Base-by-base conservation (phyloP, 2,888 invertebrate species). In the Mellilla xanthometata region DNA sequence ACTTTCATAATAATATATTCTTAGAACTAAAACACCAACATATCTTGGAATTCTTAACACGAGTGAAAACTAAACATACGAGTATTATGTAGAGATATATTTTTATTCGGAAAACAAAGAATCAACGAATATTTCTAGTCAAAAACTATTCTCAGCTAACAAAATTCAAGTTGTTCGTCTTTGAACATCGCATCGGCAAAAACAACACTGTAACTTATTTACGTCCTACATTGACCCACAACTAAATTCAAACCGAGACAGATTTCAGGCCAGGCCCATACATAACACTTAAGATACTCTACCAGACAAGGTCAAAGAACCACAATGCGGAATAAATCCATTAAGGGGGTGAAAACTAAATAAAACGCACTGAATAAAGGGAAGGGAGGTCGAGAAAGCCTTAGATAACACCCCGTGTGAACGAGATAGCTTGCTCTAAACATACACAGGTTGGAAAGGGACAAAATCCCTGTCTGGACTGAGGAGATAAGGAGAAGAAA, bases 401-500 rank as follows among this genome's bases (percentile, higher is more conserved):
- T 73, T 40, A 28, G 82, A 82, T 81, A 83, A 81, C 83, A 52
- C 42, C 49, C 45, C 40, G 48, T 47, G 49, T 35, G 47, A 58
- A 30, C 24, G 50, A 43, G 54, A 59, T 31, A 49, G 36, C 19
- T 26, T 12, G 29, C 28, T 11, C 9, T 11, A 28, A 72, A 61
- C 23, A n/a, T 24, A 15, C 30, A 26, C 23, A 13, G 41, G 69
- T 10, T 39, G 33, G 65, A 76, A 58, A 56, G 63, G 58, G 74
- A 75, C 43, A 57, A 48, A 55, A 51, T 2, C 30, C 62, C 52
- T 68, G 85, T 80, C 87, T 88, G 88, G 77, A 68, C 73, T 72
- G 67, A 58, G 56, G 39, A 86, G 88, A 89, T 89, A 89, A 88
- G 81, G 73, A 72, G 62, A 81, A 88, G 88, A 89, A 88, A 89